Conservation (phyloP, 2,113 vertebrate genomes). For the Charadrius vociferus region DNA sequence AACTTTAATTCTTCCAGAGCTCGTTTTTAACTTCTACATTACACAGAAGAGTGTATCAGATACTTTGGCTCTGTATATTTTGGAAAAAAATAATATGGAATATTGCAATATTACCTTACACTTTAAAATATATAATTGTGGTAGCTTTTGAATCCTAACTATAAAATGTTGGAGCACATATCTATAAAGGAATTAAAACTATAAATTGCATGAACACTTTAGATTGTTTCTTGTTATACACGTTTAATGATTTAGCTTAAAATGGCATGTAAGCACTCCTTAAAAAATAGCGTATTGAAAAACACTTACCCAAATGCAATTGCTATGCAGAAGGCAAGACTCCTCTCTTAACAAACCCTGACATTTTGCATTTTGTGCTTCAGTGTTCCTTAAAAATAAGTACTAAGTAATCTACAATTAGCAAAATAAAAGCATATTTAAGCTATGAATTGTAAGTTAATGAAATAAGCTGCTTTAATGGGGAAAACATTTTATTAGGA, state of each 20-base stretch:
- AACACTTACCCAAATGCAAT: background rate
- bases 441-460: slow-evolving; percentile 1
- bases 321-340: background rate
- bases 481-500: background rate
- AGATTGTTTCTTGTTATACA: background rate
- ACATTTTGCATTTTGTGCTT: background rate
- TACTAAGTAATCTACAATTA: slow-evolving; percentile 26
- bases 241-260: background rate
- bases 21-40: background rate
- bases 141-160: background rate
- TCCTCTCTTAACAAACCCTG: background rate
- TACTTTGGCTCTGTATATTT: background rate
- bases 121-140: background rate
- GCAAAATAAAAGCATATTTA: slow-evolving; percentile 22
- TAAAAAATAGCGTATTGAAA: background rate
- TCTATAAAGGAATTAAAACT: background rate
- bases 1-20: background rate
- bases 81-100: background rate
- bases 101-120: background rate
- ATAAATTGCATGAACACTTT: background rate
- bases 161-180: background rate
- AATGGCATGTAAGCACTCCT: background rate
- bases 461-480: slow-evolving; percentile 12
- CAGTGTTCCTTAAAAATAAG: slow-evolving; percentile 10
- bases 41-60: background rate